Evolutionary conservation across 2,888 invertebrate species (phyloP).

Genomic region (Cylloceria caligata): DNA sequence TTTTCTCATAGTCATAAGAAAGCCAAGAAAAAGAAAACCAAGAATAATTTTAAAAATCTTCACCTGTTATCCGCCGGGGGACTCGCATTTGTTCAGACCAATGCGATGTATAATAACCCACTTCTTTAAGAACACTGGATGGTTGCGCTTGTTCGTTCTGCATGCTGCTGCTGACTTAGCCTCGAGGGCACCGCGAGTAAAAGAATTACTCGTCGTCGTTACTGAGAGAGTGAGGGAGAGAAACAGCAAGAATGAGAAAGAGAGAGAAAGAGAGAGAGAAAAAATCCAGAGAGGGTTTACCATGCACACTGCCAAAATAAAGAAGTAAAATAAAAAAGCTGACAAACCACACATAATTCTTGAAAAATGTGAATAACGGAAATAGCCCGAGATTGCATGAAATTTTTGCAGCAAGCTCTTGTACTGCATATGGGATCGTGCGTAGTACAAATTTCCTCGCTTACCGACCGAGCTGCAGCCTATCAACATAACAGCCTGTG

Average conservation of each 20-base stretch:
- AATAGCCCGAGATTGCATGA: conserved; percentile 46
- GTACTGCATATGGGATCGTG: not conserved
- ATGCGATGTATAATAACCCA: conserved; percentile 17
- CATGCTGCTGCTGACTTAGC: conserved; percentile 15
- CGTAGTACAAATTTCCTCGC: not conserved
- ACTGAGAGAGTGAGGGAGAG: not conserved
- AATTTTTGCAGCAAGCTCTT: conserved; percentile 9
- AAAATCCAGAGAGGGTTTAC: not conserved
- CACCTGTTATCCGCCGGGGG: not conserved
- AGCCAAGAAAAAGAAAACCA: not conserved
- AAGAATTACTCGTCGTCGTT: conserved; percentile 51
- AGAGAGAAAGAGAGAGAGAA: conserved; percentile 11
- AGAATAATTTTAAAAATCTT: not conserved
- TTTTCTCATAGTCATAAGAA: conserved; percentile 17
- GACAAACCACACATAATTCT: conserved; percentile 35
- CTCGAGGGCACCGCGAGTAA: conserved; percentile 48
- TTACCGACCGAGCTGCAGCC: conserved; percentile 2
- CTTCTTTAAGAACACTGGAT: conserved; percentile 28
- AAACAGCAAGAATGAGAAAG: conserved; percentile 6
- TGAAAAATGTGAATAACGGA: conserved; percentile 44
- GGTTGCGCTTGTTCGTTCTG: not conserved
- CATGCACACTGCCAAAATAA: conserved; percentile 20
- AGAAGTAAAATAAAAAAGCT: conserved; percentile 7
- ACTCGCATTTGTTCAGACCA: conserved; percentile 7
- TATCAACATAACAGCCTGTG: not conserved